Conservation (phyloP, 2,888 invertebrate species). For the Psylliodes chrysocephalus region DNA sequence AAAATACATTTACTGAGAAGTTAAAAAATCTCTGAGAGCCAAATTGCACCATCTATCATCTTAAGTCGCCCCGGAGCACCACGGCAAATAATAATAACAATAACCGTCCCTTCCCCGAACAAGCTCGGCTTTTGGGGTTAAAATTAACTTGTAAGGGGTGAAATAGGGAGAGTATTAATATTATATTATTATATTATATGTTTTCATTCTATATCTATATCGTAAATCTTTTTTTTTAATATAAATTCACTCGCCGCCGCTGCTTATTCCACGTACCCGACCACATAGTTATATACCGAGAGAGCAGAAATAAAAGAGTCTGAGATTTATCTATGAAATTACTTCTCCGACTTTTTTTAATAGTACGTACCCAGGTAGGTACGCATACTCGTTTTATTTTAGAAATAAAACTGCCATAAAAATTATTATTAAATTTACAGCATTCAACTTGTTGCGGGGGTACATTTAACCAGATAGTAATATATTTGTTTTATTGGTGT, state of each 20-base stretch:
- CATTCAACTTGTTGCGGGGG: not conserved
- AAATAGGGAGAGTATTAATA: not conserved
- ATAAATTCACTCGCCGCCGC: not conserved
- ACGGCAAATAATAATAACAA: too few relatives aligned
- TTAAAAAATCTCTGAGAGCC: too few relatives aligned
- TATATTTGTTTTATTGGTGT: too few relatives aligned
- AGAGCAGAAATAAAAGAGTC: conserved; percentile 10
- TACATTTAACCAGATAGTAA: not conserved
- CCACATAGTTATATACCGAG: conserved; percentile 18
- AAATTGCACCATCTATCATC: too few relatives aligned
- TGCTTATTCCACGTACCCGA: not conserved
- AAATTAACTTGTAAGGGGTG: not conserved
- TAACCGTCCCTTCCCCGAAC: too few relatives aligned
- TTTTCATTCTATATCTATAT: not conserved
- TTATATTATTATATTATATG: not conserved
- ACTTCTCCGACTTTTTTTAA: conserved; percentile 16
- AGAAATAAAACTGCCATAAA: conserved; percentile 8
- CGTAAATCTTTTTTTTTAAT: not conserved
- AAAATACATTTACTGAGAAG: too few relatives aligned
- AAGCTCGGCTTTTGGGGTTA: too few relatives aligned
- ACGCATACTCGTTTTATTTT: not conserved
- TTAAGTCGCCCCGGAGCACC: too few relatives aligned
- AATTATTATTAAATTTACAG: conserved; percentile 11
- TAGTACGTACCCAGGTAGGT: not conserved
- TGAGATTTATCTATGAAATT: conserved; percentile 17